A percentile compares a stretch with the other conserved stretches of the same genome.
Conservation (phyloP, 2,888 invertebrate species). For the Mimumesa dahlbomi region DNA sequence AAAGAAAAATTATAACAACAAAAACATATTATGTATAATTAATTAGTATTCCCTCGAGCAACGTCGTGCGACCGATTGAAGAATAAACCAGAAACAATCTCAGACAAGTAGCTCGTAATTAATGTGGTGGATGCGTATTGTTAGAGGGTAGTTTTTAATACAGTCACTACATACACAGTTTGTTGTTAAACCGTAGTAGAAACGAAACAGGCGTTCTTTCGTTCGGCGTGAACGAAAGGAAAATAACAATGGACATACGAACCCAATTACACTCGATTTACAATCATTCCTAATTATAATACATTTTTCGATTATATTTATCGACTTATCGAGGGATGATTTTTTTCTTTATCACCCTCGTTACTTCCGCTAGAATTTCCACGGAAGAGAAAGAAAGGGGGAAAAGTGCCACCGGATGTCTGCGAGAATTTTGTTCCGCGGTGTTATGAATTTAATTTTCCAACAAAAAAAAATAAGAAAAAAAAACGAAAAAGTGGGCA, state of each 20-base stretch:
- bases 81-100: slow-evolving; percentile 21
- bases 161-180: slow-evolving; percentile 40
- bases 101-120: slow-evolving; percentile 58
- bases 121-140: slow-evolving; percentile 52
- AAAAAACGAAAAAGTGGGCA: neutral
- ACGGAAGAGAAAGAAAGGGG: too few relatives aligned
- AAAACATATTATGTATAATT: neutral
- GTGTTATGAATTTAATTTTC: too few relatives aligned
- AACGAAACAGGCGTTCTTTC: slow-evolving; percentile 9
- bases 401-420: too few relatives aligned
- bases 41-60: slow-evolving; percentile 33
- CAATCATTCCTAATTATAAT: too few relatives aligned
- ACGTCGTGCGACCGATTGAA: slow-evolving; percentile 21
- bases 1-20: neutral
- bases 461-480: slow-evolving; percentile 7
- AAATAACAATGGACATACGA: too few relatives aligned
- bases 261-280: too few relatives aligned
- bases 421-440: too few relatives aligned
- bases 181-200: slow-evolving; percentile 9
- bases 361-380: too few relatives aligned
- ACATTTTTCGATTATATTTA: too few relatives aligned
- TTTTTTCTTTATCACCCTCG: too few relatives aligned
- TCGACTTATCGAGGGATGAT: neutral
- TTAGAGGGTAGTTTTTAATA: slow-evolving; percentile 45
- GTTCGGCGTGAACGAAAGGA: slow-evolving; percentile 24